Evolutionary conservation across 2,113 vertebrate species (phyloP).

Genomic region (Pandion haliaetus): DNA sequence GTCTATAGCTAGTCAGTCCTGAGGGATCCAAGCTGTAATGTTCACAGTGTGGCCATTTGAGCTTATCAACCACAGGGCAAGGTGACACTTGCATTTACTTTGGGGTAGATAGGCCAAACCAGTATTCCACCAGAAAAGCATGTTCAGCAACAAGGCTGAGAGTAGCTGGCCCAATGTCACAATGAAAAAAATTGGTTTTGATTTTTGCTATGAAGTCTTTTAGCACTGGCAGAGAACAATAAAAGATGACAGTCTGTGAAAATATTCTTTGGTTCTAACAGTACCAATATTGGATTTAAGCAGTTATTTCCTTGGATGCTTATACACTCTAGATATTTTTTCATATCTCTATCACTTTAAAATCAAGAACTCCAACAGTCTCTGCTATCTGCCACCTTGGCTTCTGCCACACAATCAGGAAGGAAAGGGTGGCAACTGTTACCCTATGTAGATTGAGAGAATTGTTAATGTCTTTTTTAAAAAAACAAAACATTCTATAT

Average conservation of each 20-base stretch:
- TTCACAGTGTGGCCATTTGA: conserved; percentile 52
- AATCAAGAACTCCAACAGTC: not conserved
- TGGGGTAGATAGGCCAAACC: conserved; percentile 60
- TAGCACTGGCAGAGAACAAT: conserved; percentile 50
- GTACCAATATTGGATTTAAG: not conserved
- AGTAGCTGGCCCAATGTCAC: conserved; percentile 67
- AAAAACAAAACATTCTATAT: not conserved
- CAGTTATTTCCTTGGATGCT: not conserved
- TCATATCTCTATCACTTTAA: not conserved
- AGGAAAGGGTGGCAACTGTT: not conserved
- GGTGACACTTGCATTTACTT: conserved; percentile 62
- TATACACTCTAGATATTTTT: not conserved
- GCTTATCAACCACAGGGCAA: conserved; percentile 14
- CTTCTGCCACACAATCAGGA: not conserved
- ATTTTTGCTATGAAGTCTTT: conserved; percentile 61
- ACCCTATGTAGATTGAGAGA: not conserved
- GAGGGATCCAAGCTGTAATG: conserved; percentile 38
- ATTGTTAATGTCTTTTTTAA: not conserved
- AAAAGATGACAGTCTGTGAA: not conserved
- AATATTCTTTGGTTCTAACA: not conserved
- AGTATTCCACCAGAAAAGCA: conserved; percentile 57
- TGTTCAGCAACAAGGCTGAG: not conserved
- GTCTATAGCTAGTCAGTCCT: conserved; percentile 47
- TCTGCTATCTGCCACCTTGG: not conserved
- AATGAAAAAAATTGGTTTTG: conserved; percentile 61